Evolutionary conservation across 64 coral and sea anemone species (phyloP).

Genomic region (Porites lutea): DNA sequence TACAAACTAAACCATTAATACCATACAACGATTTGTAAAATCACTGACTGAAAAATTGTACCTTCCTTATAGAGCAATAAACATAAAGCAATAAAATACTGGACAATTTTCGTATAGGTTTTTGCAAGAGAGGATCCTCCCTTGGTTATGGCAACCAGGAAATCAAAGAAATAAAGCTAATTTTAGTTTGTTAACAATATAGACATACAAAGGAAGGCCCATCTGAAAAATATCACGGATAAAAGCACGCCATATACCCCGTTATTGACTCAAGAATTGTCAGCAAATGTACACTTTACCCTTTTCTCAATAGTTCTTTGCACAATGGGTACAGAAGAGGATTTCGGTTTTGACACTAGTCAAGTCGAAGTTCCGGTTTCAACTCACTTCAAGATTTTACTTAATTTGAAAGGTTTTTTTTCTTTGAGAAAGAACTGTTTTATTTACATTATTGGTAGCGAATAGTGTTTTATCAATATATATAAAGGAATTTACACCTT

Average conservation of each 20-base stretch:
- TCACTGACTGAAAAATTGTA: no score
- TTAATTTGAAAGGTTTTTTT: not conserved
- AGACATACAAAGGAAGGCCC: not conserved
- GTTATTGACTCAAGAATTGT: constrained; percentile 1
- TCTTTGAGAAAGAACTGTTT: not conserved
- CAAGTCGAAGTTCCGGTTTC: not conserved
- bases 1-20: not conserved
- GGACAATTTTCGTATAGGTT: no score
- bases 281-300: constrained; percentile 28
- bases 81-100: no score
- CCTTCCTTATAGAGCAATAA: no score
- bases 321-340: not conserved
- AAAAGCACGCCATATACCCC: not conserved
- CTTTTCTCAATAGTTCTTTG: constrained; percentile 8
- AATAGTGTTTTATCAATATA: not conserved
- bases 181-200: constrained; percentile 3
- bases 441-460: not conserved
- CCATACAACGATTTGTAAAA: no score
- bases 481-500: not conserved
- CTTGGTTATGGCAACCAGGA: not conserved
- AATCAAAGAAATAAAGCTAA: not conserved
- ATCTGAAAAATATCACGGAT: not conserved
- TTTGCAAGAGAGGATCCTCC: not conserved
- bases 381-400: not conserved
- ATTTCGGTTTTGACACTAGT: not conserved